These are phyloP conservation scores for Epsilonema sp. DNA, from an alignment of 2,888 invertebrate species.

Conservation along the genomic window DNA sequence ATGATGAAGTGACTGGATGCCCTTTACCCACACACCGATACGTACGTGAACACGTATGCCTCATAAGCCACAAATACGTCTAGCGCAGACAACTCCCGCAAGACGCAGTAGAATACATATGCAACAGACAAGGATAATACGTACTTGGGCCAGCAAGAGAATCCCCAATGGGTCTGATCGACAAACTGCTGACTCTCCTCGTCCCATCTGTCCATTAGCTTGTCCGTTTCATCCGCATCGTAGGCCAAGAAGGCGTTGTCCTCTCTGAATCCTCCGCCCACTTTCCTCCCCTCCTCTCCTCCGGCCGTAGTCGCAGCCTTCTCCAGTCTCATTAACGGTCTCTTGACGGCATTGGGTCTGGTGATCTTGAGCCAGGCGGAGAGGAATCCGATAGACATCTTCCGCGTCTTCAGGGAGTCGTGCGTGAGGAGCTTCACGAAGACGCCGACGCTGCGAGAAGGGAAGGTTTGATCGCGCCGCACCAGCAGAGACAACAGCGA, in stretches of 20 bases:
- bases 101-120: too few species aligned
- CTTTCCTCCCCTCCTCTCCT: too few species aligned
- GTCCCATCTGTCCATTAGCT: constrained; percentile 52
- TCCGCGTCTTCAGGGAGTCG: constrained; percentile 58
- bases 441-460: constrained; percentile 43
- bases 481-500: constrained; percentile 50
- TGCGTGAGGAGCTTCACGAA: constrained; percentile 47
- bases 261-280: constrained; percentile 43
- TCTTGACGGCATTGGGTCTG: constrained; percentile 19
- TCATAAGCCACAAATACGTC: too few species aligned
- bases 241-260: constrained; percentile 58
- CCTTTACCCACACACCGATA: too few species aligned
- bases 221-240: constrained; percentile 41
- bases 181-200: too few species aligned
- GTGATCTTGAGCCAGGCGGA: constrained; percentile 21
- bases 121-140: too few species aligned
- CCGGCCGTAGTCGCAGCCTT: too few species aligned
- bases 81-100: too few species aligned
- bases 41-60: too few species aligned
- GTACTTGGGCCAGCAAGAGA: constrained; percentile 39
- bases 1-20: too few species aligned
- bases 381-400: constrained; percentile 31
- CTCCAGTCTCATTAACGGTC: too few species aligned
- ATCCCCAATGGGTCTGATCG: constrained; percentile 45
- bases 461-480: constrained; percentile 47